Conservation (phyloP, 2,797 vertebrate genomes). For the Diglossa cyanea region DNA sequence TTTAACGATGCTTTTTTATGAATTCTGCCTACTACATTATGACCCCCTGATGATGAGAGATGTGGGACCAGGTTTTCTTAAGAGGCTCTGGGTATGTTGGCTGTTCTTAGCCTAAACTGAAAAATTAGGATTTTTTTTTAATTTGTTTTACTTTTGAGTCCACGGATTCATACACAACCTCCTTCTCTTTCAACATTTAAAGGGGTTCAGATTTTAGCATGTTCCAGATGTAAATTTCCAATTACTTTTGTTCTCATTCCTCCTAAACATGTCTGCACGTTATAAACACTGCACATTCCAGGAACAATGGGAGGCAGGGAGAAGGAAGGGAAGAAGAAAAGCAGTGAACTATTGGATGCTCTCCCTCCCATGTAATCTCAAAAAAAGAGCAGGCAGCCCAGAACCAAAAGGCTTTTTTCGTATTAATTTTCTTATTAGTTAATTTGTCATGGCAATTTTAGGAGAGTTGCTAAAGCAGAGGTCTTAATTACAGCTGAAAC, state of each 20-base stretch:
- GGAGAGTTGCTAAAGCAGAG: conserved; percentile 28
- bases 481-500: conserved; percentile 41
- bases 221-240: neutral
- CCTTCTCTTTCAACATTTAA: neutral
- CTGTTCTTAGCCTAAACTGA: neutral
- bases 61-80: neutral
- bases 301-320: neutral
- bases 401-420: conserved; percentile 20
- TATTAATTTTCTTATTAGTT: conserved; percentile 59
- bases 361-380: neutral
- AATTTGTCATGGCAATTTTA: conserved; percentile 50
- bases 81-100: neutral
- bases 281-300: neutral
- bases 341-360: neutral
- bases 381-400: neutral
- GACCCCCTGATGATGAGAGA: neutral
- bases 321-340: neutral
- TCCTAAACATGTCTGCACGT: neutral
- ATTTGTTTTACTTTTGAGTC: neutral
- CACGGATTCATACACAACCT: neutral
- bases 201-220: neutral
- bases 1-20: neutral
- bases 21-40: neutral
- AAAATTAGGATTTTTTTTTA: fast-evolving
- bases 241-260: neutral